phyloP scores from a whole-genome alignment of 2,797 vertebrate genomes.

The Lutra lutra region DNA sequence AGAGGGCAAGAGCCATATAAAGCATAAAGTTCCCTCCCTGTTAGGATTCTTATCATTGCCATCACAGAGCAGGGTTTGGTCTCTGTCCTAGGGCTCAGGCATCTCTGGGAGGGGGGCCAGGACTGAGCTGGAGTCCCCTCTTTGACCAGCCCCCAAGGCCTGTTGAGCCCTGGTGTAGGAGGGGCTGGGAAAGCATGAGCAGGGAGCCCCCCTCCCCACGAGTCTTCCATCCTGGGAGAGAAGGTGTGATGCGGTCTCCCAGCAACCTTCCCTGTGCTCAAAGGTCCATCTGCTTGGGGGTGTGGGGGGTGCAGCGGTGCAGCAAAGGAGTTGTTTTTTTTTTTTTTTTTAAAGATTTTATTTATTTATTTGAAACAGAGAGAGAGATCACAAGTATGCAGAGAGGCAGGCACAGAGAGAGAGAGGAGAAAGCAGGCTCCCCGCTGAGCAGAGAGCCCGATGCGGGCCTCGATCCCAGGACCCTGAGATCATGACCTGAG shows the following conservation, averaged over 20 bases:
- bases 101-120: background rate
- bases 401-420: too few relatives aligned
- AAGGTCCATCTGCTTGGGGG: background rate
- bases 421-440: too few relatives aligned
- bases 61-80: rapidly evolving
- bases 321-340: background rate
- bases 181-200: background rate
- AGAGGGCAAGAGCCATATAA: background rate
- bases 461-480: too few relatives aligned
- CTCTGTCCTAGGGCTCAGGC: background rate
- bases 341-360: too few relatives aligned
- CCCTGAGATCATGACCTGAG: too few relatives aligned
- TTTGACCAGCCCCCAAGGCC: background rate
- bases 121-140: background rate
- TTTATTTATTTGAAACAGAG: too few relatives aligned
- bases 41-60: background rate
- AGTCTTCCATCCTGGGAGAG: background rate
- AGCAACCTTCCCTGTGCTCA: background rate
- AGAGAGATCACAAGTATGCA: too few relatives aligned
- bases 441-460: too few relatives aligned
- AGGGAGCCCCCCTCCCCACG: background rate
- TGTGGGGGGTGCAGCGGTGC: background rate
- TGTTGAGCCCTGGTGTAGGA: background rate
- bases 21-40: background rate
- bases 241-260: background rate